Evolutionary conservation across 2,888 invertebrate genomes (phyloP), one percentile per base, ranked within the genome.

Genomic region (Dastarcus helophoroides): DNA sequence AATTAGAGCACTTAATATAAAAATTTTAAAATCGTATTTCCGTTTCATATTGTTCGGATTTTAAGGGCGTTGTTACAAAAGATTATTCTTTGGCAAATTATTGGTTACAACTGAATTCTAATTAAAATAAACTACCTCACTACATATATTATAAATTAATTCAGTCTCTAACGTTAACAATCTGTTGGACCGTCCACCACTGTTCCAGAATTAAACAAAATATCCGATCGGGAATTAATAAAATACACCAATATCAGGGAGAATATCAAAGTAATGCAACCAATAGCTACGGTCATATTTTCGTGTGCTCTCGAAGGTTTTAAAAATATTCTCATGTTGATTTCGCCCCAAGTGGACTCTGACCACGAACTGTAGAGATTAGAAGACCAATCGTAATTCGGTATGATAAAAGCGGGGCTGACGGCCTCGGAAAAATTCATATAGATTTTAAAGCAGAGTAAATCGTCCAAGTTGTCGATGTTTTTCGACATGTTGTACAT

Each of bases 311-410:
- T 67, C 7, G 79, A 68, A 26, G 88, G 79, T 46, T 74, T 67
- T 34, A 90, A 65, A 59, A 88, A 89, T 65, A 90, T 73, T 39
- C 82, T 71, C 36, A 83, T 76, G 45, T 69, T 73, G 45, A 85
- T 68, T 32, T 70, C 65, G 32, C 69, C 65, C 88, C 90, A 91
- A 22, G 82, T 74, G 0, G 88, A 88, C 66, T 90, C 90, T 11
- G 86, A 78, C 90, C 90, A 90, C 7, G 86, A 77, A 3, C 89
- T 86, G 58, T 79, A 91, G 45, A 67, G 42, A 8, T 79, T 78
- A 0, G 84, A 83, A 11, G 68, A 63, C 73, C 81, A 76, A 51
- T 85, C 72, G 52, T 86, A 86, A 49, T 71, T 83, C 84, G 43
- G 13, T 41, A 79, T 74, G 5, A 69, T 57, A 55, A 89, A 89